phyloP scores from a whole-genome alignment of 2,888 invertebrate genomes.

The Hanleya hanleyi region DNA sequence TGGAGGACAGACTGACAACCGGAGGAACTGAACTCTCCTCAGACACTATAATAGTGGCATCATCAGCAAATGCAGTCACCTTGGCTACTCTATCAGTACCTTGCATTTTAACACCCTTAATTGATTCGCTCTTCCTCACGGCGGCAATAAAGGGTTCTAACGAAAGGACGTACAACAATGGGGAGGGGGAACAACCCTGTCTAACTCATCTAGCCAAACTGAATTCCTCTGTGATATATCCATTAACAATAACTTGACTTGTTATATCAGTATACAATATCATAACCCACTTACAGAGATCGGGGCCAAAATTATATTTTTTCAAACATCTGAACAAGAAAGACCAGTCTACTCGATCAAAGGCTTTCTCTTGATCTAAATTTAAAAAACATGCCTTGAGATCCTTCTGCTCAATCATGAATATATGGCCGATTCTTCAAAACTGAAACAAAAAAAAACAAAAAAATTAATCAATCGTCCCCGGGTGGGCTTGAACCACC shows the following conservation, averaged over 20 bases:
- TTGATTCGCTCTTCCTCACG: not conserved
- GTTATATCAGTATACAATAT: constrained; percentile 5
- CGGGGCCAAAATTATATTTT: constrained; percentile 38
- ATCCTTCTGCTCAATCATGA: too few species aligned
- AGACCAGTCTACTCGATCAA: constrained; percentile 40
- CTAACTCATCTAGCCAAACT: not conserved
- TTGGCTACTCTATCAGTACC: not conserved
- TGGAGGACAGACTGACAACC: not conserved
- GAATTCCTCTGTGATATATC: not conserved
- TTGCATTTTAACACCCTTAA: not conserved
- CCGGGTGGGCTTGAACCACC: too few species aligned
- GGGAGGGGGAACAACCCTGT: not conserved
- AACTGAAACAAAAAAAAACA: too few species aligned
- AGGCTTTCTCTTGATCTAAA: constrained; percentile 49
- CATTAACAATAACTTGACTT: constrained; percentile 6
- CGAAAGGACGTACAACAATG: not conserved
- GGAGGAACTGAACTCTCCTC: not conserved
- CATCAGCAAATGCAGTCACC: not conserved
- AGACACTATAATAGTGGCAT: not conserved
- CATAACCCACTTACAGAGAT: constrained; percentile 24
- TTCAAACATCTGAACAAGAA: constrained; percentile 38
- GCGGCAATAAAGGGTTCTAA: not conserved
- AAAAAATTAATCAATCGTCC: too few species aligned
- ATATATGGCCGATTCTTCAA: too few species aligned
- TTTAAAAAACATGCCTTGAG: constrained; percentile 31